These are phyloP conservation scores for Aplodontia rufa DNA, from an alignment of 2,113 vertebrate genomes.

Conservation along the genomic window DNA sequence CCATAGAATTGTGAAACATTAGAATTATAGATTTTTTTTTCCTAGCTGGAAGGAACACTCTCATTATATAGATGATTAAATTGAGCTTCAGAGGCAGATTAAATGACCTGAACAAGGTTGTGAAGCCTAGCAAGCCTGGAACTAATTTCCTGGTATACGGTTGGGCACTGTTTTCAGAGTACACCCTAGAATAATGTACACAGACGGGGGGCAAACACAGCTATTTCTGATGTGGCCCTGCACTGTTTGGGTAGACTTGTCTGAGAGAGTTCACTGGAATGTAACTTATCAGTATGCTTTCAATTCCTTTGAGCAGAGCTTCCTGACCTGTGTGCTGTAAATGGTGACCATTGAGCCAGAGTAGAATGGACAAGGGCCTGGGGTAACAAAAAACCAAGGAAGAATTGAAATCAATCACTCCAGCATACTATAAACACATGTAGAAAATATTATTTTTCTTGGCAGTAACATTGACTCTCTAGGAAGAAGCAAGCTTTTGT, in stretches of 20 bases:
- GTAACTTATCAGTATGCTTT: not conserved
- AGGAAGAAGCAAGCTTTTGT: conserved; percentile 68
- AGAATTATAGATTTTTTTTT: not conserved
- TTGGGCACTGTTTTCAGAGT: not conserved
- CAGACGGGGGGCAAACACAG: not conserved
- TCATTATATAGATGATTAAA: conserved; percentile 9
- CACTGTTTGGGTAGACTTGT: not conserved
- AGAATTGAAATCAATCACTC: conserved; percentile 48
- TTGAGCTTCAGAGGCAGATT: not conserved
- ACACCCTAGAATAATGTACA: not conserved
- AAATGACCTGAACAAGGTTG: not conserved
- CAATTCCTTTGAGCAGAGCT: not conserved
- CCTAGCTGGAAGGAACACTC: not conserved
- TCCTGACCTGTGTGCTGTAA: not conserved
- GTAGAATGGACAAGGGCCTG: not conserved
- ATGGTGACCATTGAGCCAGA: not conserved
- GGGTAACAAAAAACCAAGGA: not conserved
- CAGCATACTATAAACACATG: not conserved
- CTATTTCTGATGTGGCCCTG: not conserved
- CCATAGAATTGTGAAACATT: not conserved
- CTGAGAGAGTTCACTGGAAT: not conserved
- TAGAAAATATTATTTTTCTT: conserved; percentile 60
- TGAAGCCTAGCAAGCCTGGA: not conserved
- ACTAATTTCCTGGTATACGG: not conserved
- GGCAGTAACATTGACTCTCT: conserved; percentile 40